Percentiles rank a stretch among this genome's conserved stretches.
Conservation (phyloP, 1,140 invertebrate species). For the Lanistes nyassanus region DNA sequence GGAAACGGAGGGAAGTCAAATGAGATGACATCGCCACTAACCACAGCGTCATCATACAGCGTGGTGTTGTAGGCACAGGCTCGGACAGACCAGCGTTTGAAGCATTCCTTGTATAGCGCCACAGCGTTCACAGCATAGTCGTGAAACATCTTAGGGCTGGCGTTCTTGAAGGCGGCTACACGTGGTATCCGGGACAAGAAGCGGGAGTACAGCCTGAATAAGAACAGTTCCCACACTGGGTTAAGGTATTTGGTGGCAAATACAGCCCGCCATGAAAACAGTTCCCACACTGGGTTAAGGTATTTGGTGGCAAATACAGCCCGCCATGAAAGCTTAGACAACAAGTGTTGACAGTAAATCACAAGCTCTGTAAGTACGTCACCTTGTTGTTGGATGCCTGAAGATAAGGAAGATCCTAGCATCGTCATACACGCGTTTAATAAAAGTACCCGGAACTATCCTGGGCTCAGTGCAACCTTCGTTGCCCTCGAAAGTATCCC, state of each 20-base stretch:
- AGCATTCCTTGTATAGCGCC: slow-evolving; percentile 28
- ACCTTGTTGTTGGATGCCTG: slow-evolving; percentile 19
- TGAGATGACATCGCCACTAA: background rate
- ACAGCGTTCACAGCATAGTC: slow-evolving; percentile 21
- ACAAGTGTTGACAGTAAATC: too few relatives aligned
- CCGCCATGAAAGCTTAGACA: too few relatives aligned
- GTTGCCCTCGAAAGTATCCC: slow-evolving; percentile 11
- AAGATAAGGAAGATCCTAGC: slow-evolving; percentile 15
- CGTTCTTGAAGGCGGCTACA: slow-evolving; percentile 12
- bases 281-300: too few relatives aligned
- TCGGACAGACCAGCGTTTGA: slow-evolving; percentile 23
- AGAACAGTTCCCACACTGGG: too few relatives aligned
- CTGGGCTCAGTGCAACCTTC: slow-evolving; percentile 16
- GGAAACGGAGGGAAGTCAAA: too few relatives aligned
- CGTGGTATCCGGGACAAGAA: slow-evolving; percentile 32
- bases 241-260: too few relatives aligned
- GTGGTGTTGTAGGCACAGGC: slow-evolving; percentile 35
- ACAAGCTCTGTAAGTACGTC: too few relatives aligned
- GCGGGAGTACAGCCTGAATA: slow-evolving; percentile 36
- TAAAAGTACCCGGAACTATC: slow-evolving; percentile 4
- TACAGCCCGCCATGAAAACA: too few relatives aligned
- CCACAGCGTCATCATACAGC: slow-evolving; percentile 22
- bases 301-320: too few relatives aligned
- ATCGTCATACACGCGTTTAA: slow-evolving; percentile 3
- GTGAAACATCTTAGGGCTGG: slow-evolving; percentile 29